phyloP scores from a whole-genome alignment of 2,888 invertebrate genomes.

The Hydrotaea diabolus region DNA sequence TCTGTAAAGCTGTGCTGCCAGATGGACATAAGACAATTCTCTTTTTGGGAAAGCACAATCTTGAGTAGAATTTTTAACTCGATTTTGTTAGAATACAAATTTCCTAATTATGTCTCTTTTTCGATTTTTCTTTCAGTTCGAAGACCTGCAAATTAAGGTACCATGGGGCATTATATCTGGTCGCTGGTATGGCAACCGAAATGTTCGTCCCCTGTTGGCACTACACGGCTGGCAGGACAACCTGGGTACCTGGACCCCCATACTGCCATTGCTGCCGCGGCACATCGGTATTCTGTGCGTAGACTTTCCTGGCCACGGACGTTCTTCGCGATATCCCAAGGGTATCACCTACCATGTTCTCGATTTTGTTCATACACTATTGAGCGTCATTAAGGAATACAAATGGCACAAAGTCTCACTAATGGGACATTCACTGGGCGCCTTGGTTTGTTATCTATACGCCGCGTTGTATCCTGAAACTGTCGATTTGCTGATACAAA shows the following conservation, averaged over 20 bases:
- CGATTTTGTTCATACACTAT: conserved; percentile 81
- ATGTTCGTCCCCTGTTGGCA: conserved; percentile 85
- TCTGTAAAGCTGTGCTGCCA: no score
- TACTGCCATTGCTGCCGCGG: conserved; percentile 84
- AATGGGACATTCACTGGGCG: conserved; percentile 87
- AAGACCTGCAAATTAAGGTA: conserved; percentile 85
- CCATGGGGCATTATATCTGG: conserved; percentile 87
- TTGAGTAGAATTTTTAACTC: no score
- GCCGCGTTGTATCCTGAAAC: conserved; percentile 82
- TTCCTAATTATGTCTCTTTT: no score
- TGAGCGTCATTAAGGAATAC: conserved; percentile 84
- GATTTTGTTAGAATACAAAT: no score
- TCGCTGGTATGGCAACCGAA: conserved; percentile 86
- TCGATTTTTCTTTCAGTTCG: no score
- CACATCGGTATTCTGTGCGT: conserved; percentile 83
- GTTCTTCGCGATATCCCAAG: conserved; percentile 85
- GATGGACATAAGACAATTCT: no score
- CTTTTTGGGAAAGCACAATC: no score
- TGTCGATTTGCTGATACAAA: conserved; percentile 78
- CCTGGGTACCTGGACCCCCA: conserved; percentile 87
- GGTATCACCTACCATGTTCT: conserved; percentile 82
- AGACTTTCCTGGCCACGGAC: conserved; percentile 88
- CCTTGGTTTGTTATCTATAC: conserved; percentile 84
- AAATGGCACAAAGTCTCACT: conserved; percentile 87
- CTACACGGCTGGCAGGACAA: conserved; percentile 92